Evolutionary conservation across 2,113 vertebrate genomes (phyloP).

Genomic region (Choloepus hoffmanni): DNA sequence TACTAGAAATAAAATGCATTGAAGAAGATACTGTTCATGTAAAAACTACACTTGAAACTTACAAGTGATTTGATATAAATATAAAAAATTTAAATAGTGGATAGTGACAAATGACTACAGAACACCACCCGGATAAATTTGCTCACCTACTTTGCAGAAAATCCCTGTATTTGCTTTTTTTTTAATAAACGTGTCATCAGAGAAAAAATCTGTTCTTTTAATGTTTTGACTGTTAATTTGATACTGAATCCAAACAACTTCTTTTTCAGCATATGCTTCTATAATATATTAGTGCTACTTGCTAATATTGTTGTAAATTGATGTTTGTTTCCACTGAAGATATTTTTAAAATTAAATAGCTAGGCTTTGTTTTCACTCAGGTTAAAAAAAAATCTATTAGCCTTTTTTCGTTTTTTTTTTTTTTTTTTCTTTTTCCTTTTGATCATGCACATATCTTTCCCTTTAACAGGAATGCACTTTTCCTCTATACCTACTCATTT

Average conservation of each 20-base stretch:
- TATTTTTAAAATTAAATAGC: conserved; percentile 36
- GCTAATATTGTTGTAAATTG: not conserved
- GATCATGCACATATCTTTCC: not conserved
- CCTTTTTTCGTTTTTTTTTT: not conserved
- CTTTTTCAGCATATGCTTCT: not conserved
- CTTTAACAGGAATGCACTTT: conserved; percentile 10
- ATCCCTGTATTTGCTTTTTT: not conserved
- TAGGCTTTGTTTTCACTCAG: not conserved
- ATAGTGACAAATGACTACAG: not conserved
- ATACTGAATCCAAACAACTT: not conserved
- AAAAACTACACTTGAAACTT: not conserved
- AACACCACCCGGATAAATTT: not conserved
- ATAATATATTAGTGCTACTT: not conserved
- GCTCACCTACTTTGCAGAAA: not conserved
- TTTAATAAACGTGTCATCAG: not conserved
- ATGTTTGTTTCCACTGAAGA: conserved; percentile 32
- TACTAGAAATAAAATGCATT: conserved; percentile 14
- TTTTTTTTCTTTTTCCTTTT: not conserved
- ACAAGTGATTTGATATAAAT: conserved; percentile 14
- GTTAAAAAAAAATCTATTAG: not conserved
- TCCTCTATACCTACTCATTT: not conserved
- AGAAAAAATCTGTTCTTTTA: not conserved
- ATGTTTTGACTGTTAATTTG: not conserved
- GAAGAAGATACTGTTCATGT: not conserved
- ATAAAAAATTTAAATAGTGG: not conserved